Conservation (phyloP, 1,140 invertebrate genomes). For the Conus ventricosus region DNA sequence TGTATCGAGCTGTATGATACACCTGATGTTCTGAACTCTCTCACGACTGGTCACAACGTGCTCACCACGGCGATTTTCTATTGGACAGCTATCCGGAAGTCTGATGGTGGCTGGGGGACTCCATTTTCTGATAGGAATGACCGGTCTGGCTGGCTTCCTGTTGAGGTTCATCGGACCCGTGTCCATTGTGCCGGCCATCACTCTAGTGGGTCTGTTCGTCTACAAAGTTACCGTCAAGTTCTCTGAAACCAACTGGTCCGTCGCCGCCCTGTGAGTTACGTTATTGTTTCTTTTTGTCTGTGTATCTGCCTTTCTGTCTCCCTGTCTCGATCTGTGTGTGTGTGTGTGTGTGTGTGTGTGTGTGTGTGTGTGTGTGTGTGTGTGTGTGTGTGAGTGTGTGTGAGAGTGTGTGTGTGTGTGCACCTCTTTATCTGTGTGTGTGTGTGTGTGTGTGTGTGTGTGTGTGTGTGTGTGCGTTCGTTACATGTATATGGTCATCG, state of each 20-base stretch:
- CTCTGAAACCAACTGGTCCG: conserved; percentile 73
- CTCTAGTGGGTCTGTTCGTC: conserved; percentile 74
- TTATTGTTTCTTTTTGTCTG: not conserved
- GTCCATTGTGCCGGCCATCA: conserved; percentile 75
- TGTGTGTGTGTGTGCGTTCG: not conserved
- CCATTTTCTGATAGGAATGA: conserved; percentile 58
- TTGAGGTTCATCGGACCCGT: conserved; percentile 76
- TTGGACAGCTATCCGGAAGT: conserved; percentile 54
- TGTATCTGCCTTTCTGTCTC: not conserved
- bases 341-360: too few species aligned
- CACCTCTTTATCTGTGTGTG: not conserved
- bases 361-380: too few species aligned
- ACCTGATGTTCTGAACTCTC: too few species aligned
- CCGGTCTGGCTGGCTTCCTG: conserved; percentile 69
- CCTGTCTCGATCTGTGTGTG: too few species aligned
- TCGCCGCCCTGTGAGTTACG: conserved; percentile 41
- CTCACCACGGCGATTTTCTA: too few species aligned
- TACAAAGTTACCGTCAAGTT: conserved; percentile 70
- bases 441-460: not conserved
- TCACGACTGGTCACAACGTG: too few species aligned
- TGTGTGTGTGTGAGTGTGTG: too few species aligned
- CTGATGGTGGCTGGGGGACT: conserved; percentile 61
- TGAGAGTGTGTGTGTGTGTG: not conserved
- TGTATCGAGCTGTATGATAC: too few species aligned
- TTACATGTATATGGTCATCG: not conserved